Conservation (phyloP, 2,888 invertebrate genomes). For the Pristionchus entomophagus region DNA sequence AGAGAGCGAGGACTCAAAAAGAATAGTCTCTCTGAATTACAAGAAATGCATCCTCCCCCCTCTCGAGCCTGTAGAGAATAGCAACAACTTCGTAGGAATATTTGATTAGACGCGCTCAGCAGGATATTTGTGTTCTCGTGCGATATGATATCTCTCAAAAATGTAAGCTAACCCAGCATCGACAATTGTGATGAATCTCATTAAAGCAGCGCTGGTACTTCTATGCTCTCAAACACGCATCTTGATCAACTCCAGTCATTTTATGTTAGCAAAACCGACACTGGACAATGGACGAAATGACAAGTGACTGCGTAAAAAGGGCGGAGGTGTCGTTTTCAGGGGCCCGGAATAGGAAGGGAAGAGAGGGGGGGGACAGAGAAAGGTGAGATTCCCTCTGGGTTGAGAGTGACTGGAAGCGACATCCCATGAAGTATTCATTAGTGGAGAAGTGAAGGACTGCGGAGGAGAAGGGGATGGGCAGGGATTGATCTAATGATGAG, state of each 20-base stretch:
- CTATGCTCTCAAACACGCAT: too few species aligned
- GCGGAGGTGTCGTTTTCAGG: not conserved
- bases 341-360: not conserved
- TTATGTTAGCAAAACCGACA: too few species aligned
- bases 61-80: not conserved
- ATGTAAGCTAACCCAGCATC: too few species aligned
- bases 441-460: not conserved
- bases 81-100: conserved; percentile 12
- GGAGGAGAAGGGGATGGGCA: not conserved
- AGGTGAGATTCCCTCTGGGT: conserved; percentile 35
- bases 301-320: not conserved
- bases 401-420: conserved; percentile 2
- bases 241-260: too few species aligned
- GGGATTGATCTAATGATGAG: not conserved
- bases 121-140: too few species aligned
- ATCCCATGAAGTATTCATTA: conserved; percentile 23
- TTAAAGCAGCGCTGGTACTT: too few species aligned
- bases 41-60: not conserved
- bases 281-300: too few species aligned
- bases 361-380: not conserved
- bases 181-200: too few species aligned
- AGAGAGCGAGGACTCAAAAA: too few species aligned
- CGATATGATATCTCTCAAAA: too few species aligned
- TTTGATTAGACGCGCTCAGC: not conserved
- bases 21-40: not conserved